A percentile compares a stretch with the other conserved stretches of the same genome.
Conservation (phyloP, 1,140 invertebrate genomes). For the Aphidius ervi region DNA sequence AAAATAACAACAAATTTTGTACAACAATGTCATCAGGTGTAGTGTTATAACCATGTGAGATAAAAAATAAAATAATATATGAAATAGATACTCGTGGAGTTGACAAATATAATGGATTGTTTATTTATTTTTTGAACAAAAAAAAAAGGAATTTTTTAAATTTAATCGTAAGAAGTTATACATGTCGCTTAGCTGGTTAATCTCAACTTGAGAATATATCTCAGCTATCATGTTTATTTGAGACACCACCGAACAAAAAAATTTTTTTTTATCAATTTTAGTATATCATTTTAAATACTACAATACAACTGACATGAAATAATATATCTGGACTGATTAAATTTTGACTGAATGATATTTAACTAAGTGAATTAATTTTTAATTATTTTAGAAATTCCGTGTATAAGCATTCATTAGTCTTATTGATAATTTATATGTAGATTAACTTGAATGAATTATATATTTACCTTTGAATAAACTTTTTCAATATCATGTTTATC, state of each 20-base stretch:
- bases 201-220: background rate
- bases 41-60: constrained; percentile 1
- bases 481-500: constrained; percentile 40
- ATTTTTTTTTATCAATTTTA: no score
- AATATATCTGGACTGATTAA: no score
- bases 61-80: constrained; percentile 9
- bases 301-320: no score
- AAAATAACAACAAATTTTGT: background rate
- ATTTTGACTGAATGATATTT: background rate
- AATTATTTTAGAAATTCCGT: no score
- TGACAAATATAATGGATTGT: background rate
- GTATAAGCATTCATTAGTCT: no score
- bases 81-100: constrained; percentile 19
- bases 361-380: background rate
- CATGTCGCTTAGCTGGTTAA: background rate
- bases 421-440: background rate
- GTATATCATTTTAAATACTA: no score
- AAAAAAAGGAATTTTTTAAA: constrained; percentile 9
- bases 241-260: no score
- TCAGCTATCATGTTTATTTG: no score
- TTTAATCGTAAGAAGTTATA: constrained; percentile 1
- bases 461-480: constrained; percentile 44
- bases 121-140: background rate
- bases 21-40: constrained; percentile 12
- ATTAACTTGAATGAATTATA: no score